These are phyloP conservation scores for Pasiphila rectangulata DNA, from an alignment of 2,888 invertebrate genomes.

Conservation along the genomic window DNA sequence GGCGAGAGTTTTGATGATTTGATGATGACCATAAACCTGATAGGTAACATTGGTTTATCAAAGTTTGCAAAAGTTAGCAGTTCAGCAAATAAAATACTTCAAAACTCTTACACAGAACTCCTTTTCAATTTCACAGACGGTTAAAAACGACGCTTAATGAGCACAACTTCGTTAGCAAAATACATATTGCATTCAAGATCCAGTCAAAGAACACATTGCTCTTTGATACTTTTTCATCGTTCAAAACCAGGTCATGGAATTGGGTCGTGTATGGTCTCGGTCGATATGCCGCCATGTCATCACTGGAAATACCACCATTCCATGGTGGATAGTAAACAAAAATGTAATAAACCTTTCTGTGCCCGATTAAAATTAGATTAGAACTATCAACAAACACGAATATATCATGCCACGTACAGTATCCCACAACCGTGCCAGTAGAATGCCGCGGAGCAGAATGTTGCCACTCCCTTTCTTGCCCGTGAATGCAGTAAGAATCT, in stretches of 20 bases:
- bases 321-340: slow-evolving; percentile 11
- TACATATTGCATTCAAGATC: slow-evolving; percentile 15
- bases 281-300: slow-evolving; percentile 36
- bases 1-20: too few relatives aligned
- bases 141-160: background rate
- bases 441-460: too few relatives aligned
- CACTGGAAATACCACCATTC: slow-evolving; percentile 22
- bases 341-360: slow-evolving; percentile 4
- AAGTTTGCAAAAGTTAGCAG: too few relatives aligned
- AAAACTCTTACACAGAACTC: background rate
- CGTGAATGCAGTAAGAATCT: too few relatives aligned
- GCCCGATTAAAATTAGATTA: slow-evolving; percentile 3
- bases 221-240: slow-evolving; percentile 11
- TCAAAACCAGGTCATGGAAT: slow-evolving; percentile 36
- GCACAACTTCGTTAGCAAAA: slow-evolving; percentile 1
- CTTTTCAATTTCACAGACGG: background rate
- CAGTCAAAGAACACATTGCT: slow-evolving; percentile 19
- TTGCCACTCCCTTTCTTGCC: too few relatives aligned
- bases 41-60: too few relatives aligned
- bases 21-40: too few relatives aligned
- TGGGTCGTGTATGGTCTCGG: slow-evolving; percentile 37
- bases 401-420: background rate
- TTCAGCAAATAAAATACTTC: too few relatives aligned
- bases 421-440: too few relatives aligned
- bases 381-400: background rate